Evolutionary conservation across 2,113 vertebrate species (phyloP), one percentile per base, ranked within the genome.

Genomic region (Tichodroma muraria): DNA sequence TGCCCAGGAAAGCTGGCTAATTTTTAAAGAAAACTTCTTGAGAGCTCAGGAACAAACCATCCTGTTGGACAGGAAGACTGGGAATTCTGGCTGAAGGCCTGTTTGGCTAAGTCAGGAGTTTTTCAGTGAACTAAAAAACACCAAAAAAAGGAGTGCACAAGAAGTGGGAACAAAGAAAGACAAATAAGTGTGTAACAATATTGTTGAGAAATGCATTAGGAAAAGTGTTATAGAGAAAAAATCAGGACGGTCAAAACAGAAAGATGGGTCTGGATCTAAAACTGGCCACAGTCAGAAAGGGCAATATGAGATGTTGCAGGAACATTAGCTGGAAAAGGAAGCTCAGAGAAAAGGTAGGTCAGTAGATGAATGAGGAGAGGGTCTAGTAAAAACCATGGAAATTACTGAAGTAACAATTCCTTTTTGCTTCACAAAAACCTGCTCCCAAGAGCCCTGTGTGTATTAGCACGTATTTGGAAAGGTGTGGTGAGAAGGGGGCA

Each of bases 1-100:
- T 92, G 88, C 76, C 85, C 68, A 85, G 94, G 88, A 93, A 91
- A 88, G 27, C 92, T 91, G 88, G 63, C 63, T 88, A 69, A 77
- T 85, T 89, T 93, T 95, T 91, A 87, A 85, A 93, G 85, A 88
- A 93, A 73, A 63, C 42, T 82, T 69, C 22, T 15, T 66, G 68
- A 90, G 50, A 45, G 15, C 28, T 77, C 54, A 88, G 54, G 35
- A 93, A 54, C 25, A 88, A 88, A 53, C 66, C 54, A 88, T 59
- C 68, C 68, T 93, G 50, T 69, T 94, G 66, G 63, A 72, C 65
- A 94, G 71, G 54, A 96, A 82, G 85, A 66, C 8, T 1, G 2
- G n/a, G 42, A 88, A 80, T 80, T 80, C 88, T 96, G 96, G 71
- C 82, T 66, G 78, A 85, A 72, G 50, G 31, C 20, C n/a, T 87